A percentile compares a stretch with the other conserved stretches of the same genome.
Evolutionary conservation across 2,888 invertebrate species (phyloP).

Genomic region (Molanna angustata): DNA sequence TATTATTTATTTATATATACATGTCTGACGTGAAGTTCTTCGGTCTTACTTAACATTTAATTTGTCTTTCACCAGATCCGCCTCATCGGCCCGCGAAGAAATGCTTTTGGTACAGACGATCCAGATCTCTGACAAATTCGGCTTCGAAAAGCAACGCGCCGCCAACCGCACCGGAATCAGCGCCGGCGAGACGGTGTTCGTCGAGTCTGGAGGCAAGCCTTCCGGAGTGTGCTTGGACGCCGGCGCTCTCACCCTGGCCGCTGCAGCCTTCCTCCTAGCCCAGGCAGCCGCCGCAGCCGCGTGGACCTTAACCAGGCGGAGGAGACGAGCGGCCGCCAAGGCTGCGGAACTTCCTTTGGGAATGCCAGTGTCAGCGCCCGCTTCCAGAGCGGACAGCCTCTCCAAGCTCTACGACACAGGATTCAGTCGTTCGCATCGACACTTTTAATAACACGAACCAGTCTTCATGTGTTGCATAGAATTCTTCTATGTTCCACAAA

Average conservation of each 20-base stretch:
- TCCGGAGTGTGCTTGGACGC: conserved; percentile 69
- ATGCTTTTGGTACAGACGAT: conserved; percentile 87
- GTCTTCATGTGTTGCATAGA: too few species aligned
- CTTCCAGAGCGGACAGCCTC: conserved; percentile 67
- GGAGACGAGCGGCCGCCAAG: conserved; percentile 66
- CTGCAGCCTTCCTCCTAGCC: conserved; percentile 79
- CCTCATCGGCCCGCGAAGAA: conserved; percentile 58
- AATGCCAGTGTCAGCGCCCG: conserved; percentile 44
- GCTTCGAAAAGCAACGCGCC: conserved; percentile 70
- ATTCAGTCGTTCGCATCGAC: conserved; percentile 70
- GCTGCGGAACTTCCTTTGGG: conserved; percentile 66
- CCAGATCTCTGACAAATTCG: conserved; percentile 90
- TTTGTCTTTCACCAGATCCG: conserved; percentile 17
- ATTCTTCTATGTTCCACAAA: too few species aligned
- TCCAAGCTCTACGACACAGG: conserved; percentile 88
- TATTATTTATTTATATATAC: too few species aligned
- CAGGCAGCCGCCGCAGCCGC: conserved; percentile 85
- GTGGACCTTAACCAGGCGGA: conserved; percentile 87
- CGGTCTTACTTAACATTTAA: too few species aligned
- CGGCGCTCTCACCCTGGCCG: conserved; percentile 79
- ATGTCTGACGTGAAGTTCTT: too few species aligned
- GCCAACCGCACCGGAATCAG: conserved; percentile 55
- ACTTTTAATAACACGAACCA: too few species aligned
- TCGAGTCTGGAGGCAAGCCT: conserved; percentile 58
- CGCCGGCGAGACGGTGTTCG: conserved; percentile 69